Evolutionary conservation across 2,888 invertebrate species (phyloP), one percentile per base, ranked within the genome.

Genomic region (Drosophila longiperda): DNA sequence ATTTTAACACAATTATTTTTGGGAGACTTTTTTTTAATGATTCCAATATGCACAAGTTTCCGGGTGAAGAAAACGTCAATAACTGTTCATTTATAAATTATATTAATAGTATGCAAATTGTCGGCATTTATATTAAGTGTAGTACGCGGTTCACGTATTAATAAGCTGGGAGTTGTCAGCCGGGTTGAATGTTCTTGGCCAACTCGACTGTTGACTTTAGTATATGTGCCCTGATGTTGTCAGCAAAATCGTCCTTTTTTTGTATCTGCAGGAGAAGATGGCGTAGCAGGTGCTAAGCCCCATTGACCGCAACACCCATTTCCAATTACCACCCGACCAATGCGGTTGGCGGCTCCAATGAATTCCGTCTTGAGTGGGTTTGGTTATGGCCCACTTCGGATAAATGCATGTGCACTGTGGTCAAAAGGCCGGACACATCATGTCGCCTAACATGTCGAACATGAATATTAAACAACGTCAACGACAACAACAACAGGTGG

Each of bases 361-460:
- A n/a, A 32, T 48, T 33, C 34, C 52, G 77, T 65, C 82, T 75
- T 73, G 67, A 57, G 59, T 48, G 71, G 45, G 32, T 20, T 29
- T 20, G 8, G 33, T 17, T 40, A 57, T 65, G 70, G 63, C 83
- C 58, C 69, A 67, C 50, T 72, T 66, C 61, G 61, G 50, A 4
- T 17, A 29, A n/a, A n/a, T 11, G 17, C 26, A 20, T 26, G 12
- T 49, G 62, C 40, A 36, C 52, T 45, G 20, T 23, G 45, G 45
- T 45, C 71, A 67, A 70, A 78, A 66, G 66, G 73, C 70, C 61
- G 70, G 75, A 68, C 81, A 86, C 73, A 72, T 80, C 89, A 84
- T 89, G 84, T 83, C 75, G 87, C 70, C 75, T 86, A 71, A 73
- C 87, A 78, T 88, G 87, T 89, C 84, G 76, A 87, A 87, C 87